Evolutionary conservation across 2,888 invertebrate genomes (phyloP).

Genomic region (Drosophila lutescens): DNA sequence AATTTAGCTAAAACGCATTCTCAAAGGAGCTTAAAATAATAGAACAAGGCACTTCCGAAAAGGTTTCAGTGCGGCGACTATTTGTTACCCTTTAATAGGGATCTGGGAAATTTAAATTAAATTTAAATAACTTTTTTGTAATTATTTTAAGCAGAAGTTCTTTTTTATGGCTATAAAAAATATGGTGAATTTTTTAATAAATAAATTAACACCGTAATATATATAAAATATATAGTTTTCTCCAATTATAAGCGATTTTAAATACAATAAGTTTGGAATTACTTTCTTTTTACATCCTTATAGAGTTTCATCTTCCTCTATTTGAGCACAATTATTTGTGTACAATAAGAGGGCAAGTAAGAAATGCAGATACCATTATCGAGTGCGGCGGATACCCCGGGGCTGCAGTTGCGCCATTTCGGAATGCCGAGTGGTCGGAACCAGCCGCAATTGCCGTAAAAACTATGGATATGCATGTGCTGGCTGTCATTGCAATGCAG

Average conservation of each 20-base stretch:
- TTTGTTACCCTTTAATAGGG: slow-evolving; percentile 1
- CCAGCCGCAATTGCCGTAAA: slow-evolving; percentile 30
- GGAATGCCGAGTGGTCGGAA: slow-evolving; percentile 6
- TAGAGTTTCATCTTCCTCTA: no score
- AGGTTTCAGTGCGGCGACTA: background rate
- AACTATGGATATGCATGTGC: slow-evolving; percentile 44
- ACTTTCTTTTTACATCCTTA: no score
- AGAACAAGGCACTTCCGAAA: background rate
- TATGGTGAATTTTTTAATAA: no score
- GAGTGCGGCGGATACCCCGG: background rate
- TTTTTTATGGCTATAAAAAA: no score
- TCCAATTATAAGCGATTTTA: no score
- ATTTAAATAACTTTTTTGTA: no score
- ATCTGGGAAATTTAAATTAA: background rate
- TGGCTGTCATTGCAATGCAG: slow-evolving; percentile 40
- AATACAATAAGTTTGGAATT: no score
- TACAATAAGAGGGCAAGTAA: background rate
- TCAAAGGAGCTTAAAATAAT: slow-evolving; percentile 41
- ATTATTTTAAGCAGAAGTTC: no score
- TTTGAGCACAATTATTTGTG: no score
- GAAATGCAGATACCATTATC: background rate
- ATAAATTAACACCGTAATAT: no score
- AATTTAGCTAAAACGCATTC: slow-evolving; percentile 71
- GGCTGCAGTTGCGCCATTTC: background rate
- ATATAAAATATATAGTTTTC: no score